Evolutionary conservation across 2,888 invertebrate species (phyloP).

Genomic region (Drosophila cognata): DNA sequence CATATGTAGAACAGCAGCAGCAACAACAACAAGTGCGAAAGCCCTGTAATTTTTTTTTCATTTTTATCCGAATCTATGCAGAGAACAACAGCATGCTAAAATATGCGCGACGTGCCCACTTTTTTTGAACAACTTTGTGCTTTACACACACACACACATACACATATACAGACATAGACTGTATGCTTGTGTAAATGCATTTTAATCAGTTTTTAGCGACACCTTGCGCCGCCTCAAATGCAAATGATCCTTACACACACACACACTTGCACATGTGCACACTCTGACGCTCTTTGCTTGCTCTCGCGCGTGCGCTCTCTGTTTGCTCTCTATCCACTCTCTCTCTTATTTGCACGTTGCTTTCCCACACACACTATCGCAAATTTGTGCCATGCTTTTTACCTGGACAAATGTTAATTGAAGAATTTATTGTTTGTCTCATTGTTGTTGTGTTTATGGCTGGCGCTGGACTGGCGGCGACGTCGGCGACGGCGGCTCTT

Average conservation of each 20-base stretch:
- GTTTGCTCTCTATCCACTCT: constrained; percentile 34
- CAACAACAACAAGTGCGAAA: constrained; percentile 65
- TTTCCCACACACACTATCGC: constrained; percentile 19
- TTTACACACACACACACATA: constrained; percentile 16
- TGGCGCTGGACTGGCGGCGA: constrained; percentile 66
- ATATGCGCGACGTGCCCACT: constrained; percentile 80
- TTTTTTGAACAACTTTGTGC: constrained; percentile 67
- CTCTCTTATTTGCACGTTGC: constrained; percentile 27
- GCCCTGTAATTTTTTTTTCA: constrained; percentile 36
- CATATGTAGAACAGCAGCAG: constrained; percentile 70
- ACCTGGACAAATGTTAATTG: constrained; percentile 81
- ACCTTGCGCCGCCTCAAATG: constrained; percentile 75
- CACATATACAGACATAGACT: neutral
- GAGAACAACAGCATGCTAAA: constrained; percentile 48
- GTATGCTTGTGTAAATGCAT: constrained; percentile 55
- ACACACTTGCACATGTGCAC: constrained; percentile 20
- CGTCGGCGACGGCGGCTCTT: constrained; percentile 59
- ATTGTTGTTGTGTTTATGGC: constrained; percentile 76
- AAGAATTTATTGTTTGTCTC: constrained; percentile 80
- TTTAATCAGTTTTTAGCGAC: constrained; percentile 73
- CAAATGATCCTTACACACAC: constrained; percentile 73
- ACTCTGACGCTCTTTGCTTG: constrained; percentile 45
- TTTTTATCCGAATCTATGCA: constrained; percentile 67
- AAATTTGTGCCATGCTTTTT: constrained; percentile 66
- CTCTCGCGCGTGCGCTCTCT: constrained; percentile 28